Evolutionary conservation across 2,888 invertebrate species (phyloP), one percentile per base, ranked within the genome.

Genomic region (Leucozona laternaria): DNA sequence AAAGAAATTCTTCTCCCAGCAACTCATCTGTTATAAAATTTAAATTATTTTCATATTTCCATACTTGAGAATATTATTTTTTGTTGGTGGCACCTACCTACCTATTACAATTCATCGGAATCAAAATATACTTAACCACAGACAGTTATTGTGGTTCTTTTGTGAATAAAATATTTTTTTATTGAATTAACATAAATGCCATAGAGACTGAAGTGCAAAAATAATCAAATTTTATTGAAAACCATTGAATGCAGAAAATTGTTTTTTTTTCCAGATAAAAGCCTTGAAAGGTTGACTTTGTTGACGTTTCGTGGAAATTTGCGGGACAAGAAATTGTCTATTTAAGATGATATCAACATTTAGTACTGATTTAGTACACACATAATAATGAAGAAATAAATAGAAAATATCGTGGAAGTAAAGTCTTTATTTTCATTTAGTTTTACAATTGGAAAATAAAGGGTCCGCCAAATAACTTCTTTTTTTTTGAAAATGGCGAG

Each of bases 141-240:
- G 72, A 64, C 60, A 17, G 22, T 68, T 68, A 13, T 55, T 48
- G 53, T 57, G 55, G 73, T 50, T 75, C 58, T 58, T 43, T 31
- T 34, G 11, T 40, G 78, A 58, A 58, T 34, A 13, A 1, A 17
- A 31, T 31, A 28, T 43, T 28, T 66, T n/a, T 22, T 17, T 64
- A 75, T 84, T 75, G 75, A 70, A 84, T 58, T 40, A 48, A 72
- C 72, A 31, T n/a, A 48, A 66, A 77, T 80, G 76, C 60, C 50
- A 45, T 28, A 4, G 37, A 28, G 53, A 71, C 11, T 43, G 13
- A 37, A 40, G 28, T 31, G 60, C 34, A 50, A 22, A 71, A 37
- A 34, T 79, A 79, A 79, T 77, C 76, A 80, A 76, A 84, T 80
- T 85, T 85, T 72, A 85, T 80, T n/a, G 40, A 20, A 34, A 58